These are phyloP conservation scores for Nansenia antarctica DNA, from an alignment of 2,113 vertebrate genomes.

Conservation along the genomic window DNA sequence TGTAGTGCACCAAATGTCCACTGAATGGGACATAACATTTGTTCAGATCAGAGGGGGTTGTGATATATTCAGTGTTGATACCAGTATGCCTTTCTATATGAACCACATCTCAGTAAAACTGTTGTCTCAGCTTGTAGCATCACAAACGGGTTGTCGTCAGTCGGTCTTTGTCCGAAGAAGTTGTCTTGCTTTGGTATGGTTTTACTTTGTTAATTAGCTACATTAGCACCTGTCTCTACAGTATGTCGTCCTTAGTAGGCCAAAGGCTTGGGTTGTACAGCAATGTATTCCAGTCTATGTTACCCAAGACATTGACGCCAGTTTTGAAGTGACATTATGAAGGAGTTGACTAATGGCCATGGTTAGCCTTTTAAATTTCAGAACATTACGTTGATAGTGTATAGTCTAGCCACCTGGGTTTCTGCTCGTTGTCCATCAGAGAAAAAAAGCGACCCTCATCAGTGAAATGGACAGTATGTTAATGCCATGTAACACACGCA, in stretches of 20 bases:
- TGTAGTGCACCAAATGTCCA: background rate
- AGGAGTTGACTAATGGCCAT: slow-evolving; percentile 3
- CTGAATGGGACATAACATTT: background rate
- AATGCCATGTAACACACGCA: background rate
- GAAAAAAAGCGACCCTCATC: background rate
- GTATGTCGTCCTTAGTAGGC: background rate
- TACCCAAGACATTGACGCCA: background rate
- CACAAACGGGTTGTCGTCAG: slow-evolving; percentile 5
- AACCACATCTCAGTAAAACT: slow-evolving; percentile 21
- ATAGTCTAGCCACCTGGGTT: background rate
- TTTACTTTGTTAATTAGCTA: background rate
- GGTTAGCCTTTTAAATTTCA: background rate
- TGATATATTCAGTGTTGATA: slow-evolving; percentile 22
- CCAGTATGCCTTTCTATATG: slow-evolving; percentile 47
- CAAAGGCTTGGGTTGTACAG: background rate
- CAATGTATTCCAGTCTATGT: background rate
- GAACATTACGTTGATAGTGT: background rate
- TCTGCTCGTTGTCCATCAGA: background rate
- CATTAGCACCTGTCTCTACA: background rate
- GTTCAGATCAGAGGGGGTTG: slow-evolving; percentile 9
- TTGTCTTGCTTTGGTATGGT: background rate
- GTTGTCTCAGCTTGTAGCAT: slow-evolving; percentile 44
- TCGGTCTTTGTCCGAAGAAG: background rate
- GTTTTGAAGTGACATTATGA: background rate
- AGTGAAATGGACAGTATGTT: background rate